Base-by-base conservation (phyloP, 2,113 vertebrate species). In the Balaeniceps rex region DNA sequence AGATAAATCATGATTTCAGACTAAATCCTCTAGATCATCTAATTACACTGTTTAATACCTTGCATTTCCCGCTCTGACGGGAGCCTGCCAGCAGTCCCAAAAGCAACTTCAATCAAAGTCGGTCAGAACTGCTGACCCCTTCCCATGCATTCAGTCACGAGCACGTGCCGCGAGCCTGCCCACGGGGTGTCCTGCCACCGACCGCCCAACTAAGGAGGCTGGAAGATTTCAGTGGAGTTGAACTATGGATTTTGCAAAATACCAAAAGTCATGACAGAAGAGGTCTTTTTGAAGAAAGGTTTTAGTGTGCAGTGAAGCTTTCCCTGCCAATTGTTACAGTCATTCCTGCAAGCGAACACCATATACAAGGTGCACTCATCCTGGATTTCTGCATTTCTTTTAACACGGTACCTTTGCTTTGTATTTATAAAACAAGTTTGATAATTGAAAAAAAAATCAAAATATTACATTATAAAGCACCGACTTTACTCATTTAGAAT, bases 131-230 rank as follows among this genome's bases (percentile, higher is more conserved):
- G 63, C 34, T 42, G 21, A n/a, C 49, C 49, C 19, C 47, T 44
- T 51, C 34, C 79, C 54, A 17, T 2, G 3, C 2, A 2, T n/a
- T 34, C 47, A 11, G 47, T 7, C 75, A 47, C 23, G 88, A 83
- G 70, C 42, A 40, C 4, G 5, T 18, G 16, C 31, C 22, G 16
- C 0, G 0, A 40, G 29, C 19, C 47, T 69, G 75, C 55, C 38
- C 51, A 33, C 3, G 2, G 36, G 33, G 24, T 10, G 9, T 47
- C 55, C 40, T 40, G 44, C 46, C 68, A 12, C 68, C 42, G 4
- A 7, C 33, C 18, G 51, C 72, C 25, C 78, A 40, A 1, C 18
- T 6, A 6, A 22, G n/a, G 51, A 26, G 63, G 21, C n/a, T 21
- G 63, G 44, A 51, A 12, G 15, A 38, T 17, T 76, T 49, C 78